Conservation (phyloP, 2,797 vertebrate species). For the Crenichthys baileyi region DNA sequence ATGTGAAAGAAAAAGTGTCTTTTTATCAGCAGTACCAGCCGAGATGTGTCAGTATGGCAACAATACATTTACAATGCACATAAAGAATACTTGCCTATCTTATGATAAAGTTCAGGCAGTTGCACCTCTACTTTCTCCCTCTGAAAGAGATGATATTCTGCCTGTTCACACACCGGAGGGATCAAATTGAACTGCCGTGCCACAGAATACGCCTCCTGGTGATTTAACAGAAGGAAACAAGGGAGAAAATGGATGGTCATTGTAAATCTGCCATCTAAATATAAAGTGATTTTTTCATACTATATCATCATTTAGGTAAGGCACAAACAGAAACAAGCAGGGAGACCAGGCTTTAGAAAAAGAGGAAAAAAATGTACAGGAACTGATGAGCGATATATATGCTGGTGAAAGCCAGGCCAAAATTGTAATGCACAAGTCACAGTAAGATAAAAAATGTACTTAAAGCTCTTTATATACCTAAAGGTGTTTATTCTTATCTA, state of each 20-base stretch:
- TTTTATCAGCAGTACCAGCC: neutral
- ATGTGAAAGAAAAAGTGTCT: neutral
- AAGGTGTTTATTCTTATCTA: slow-evolving; percentile 10
- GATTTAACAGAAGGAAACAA: slow-evolving; percentile 5
- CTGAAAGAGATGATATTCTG: slow-evolving; percentile 98
- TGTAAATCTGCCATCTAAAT: neutral
- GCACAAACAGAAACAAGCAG: neutral
- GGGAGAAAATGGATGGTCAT: slow-evolving; percentile 3
- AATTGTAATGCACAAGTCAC: slow-evolving; percentile 36
- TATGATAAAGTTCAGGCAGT: slow-evolving; percentile 96
- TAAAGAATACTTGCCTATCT: slow-evolving; percentile 87
- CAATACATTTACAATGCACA: neutral
- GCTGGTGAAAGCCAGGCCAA: slow-evolving; percentile 7
- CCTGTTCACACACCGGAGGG: slow-evolving; percentile 96
- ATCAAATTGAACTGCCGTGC: slow-evolving; percentile 98
- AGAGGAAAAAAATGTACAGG: neutral
- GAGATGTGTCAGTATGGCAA: neutral
- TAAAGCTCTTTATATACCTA: neutral
- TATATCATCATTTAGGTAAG: neutral
- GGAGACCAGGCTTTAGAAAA: neutral
- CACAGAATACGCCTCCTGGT: slow-evolving; percentile 96
- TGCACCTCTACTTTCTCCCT: slow-evolving; percentile 99
- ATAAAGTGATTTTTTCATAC: neutral
- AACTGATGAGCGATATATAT: neutral
- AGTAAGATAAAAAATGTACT: slow-evolving; percentile 9